These are phyloP conservation scores for Narcine bancroftii DNA, from an alignment of 2,113 vertebrate genomes.

Conservation along the genomic window DNA sequence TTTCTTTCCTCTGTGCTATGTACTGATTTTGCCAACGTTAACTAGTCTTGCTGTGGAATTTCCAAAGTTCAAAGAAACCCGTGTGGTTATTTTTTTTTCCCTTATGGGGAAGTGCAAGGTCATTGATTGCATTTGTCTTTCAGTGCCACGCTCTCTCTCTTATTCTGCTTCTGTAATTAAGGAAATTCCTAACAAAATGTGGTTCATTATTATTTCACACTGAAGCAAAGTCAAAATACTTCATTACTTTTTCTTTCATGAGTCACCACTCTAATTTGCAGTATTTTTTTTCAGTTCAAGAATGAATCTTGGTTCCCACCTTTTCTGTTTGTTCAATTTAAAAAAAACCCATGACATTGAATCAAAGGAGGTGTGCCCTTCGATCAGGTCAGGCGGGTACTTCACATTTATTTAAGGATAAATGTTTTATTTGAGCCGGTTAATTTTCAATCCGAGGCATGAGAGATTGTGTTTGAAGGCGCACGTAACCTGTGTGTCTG, in stretches of 20 bases:
- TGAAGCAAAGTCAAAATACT: too few species aligned
- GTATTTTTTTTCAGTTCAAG: not conserved
- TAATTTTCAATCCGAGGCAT: constrained; percentile 33
- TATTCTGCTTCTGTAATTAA: not conserved
- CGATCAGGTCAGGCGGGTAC: not conserved
- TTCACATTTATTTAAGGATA: not conserved
- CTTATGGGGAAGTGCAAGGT: not conserved
- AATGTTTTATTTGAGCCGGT: not conserved
- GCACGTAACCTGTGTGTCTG: not conserved
- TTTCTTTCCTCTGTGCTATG: not conserved
- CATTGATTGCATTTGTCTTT: not conserved
- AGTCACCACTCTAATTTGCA: not conserved
- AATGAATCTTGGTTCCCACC: not conserved
- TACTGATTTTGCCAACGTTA: not conserved
- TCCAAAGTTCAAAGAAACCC: not conserved
- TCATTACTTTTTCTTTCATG: not conserved
- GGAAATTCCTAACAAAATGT: not conserved
- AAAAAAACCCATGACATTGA: not conserved
- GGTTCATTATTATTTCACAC: not conserved
- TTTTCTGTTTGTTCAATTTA: not conserved
- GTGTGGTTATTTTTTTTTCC: not conserved
- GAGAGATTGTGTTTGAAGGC: not conserved
- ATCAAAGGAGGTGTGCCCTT: not conserved
- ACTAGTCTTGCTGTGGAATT: not conserved
- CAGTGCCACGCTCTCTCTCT: too few species aligned